These are phyloP conservation scores for Drosophila sucinea DNA, from an alignment of 1,140 invertebrate genomes.

Conservation along the genomic window DNA sequence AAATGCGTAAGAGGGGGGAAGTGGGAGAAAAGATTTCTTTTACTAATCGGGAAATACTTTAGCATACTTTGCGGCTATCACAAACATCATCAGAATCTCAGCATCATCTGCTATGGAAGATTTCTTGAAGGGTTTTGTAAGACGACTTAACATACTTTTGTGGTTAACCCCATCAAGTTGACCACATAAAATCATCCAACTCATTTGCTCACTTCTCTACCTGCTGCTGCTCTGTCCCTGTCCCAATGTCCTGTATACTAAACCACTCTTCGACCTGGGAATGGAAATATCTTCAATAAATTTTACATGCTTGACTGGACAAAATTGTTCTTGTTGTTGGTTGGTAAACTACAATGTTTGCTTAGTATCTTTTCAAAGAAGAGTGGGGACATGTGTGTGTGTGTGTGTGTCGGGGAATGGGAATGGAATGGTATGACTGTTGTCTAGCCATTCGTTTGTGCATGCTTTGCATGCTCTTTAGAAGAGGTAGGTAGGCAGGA, in stretches of 20 bases:
- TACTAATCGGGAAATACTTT: background rate
- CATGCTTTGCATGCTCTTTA: constrained; percentile 48
- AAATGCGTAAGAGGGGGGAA: background rate
- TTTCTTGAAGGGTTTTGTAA: constrained; percentile 9
- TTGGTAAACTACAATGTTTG: constrained; percentile 74
- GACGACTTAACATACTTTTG: constrained; percentile 7
- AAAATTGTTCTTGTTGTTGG: constrained; percentile 47
- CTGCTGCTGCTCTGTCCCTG: background rate
- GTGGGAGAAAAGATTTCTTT: background rate
- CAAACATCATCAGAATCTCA: background rate
- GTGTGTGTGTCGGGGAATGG: constrained; percentile 22
- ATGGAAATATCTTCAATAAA: constrained; percentile 60
- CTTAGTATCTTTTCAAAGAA: constrained; percentile 60
- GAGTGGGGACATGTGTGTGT: background rate
- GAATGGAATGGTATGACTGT: constrained; percentile 27
- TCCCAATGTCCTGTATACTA: background rate
- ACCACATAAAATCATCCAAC: constrained; percentile 14
- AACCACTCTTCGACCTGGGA: constrained; percentile 33
- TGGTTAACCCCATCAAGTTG: constrained; percentile 9
- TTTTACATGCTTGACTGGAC: constrained; percentile 42
- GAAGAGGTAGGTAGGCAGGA: background rate
- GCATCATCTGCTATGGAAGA: background rate
- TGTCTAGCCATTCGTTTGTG: constrained; percentile 57
- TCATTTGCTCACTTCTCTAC: constrained; percentile 12
- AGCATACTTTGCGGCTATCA: constrained; percentile 7